Base-by-base conservation (phyloP, 1,140 invertebrate species). In the Diorhabda sublineata region DNA sequence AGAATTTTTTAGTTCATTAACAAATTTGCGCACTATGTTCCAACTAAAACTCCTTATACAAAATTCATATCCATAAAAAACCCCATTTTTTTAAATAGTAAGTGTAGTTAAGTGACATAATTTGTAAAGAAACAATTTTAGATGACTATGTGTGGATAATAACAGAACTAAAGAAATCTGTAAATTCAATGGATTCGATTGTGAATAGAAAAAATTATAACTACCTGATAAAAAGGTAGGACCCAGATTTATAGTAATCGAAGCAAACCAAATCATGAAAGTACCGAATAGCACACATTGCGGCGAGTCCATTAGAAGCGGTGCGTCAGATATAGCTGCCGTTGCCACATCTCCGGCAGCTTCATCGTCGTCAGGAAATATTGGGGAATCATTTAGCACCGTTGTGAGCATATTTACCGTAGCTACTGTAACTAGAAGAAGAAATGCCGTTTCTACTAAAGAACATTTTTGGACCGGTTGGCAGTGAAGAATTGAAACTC, bases 191-290 rank as follows among this genome's bases (percentile, higher is more conserved):
- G 26, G 26, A 26, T 26, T 26, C 26, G 26, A 26, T 26, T 26
- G 26, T 26, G 0, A 26, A 26, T 2, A 52, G 6, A 4, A 0
- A 4, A 8, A 52, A 52, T 4, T n/a, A 67, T 26, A 67, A 68
- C 64, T 66, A 79, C 79, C 79, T 66, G 90, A 92, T 71, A 95
- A 83, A 82, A 97, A 95, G 3, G 94, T 96, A 3, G 94, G 93
- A 4, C 94, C 94, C 71, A 97, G 85, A 82, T 97, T 95, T 77
- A 96, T 93, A 6, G 94, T 94, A 75, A 96, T 91, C 66, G 89
- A 91, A 7, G 91, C 90, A 82, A 95, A 95, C 94, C 94, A 96
- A 76, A 95, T 95, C 89, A 96, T 96, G 82, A 93, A 93, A 43
- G 93, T 91, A 8, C 93, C 94, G 82, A 96, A 97, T 42, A 95